Conservation (phyloP, 2,113 vertebrate genomes). For the Tachysurus fulvidraco region DNA sequence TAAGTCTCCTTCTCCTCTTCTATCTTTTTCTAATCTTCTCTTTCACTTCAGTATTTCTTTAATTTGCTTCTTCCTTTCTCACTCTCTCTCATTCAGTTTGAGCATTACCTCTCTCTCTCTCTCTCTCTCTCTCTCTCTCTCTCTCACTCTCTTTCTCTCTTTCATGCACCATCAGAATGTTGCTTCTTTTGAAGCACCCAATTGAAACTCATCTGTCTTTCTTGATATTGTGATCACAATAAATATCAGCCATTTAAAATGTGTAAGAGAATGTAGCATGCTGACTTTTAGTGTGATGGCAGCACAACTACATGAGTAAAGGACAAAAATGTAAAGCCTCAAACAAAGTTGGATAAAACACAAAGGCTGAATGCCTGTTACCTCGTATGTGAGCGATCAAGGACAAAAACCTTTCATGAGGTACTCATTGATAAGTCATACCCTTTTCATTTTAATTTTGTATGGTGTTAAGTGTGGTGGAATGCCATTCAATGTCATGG, state of each 20-base stretch:
- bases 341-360: neutral
- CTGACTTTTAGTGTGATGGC: neutral
- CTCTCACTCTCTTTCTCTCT: neutral
- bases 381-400: neutral
- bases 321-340: neutral
- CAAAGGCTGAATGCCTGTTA: neutral
- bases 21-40: neutral
- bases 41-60: neutral
- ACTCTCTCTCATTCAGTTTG: too few relatives aligned
- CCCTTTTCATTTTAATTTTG: slow-evolving; percentile 15
- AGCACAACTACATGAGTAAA: neutral
- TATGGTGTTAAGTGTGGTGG: neutral
- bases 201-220: neutral
- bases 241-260: neutral
- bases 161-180: neutral
- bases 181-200: neutral
- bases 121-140: too few relatives aligned
- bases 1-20: neutral
- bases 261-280: neutral
- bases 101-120: too few relatives aligned
- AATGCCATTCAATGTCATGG: neutral
- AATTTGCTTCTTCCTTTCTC: neutral
- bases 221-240: neutral
- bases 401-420: slow-evolving; percentile 12
- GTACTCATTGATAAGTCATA: slow-evolving; percentile 1